Conservation (phyloP, 2,113 vertebrate species). For the Ploceus nigricollis region DNA sequence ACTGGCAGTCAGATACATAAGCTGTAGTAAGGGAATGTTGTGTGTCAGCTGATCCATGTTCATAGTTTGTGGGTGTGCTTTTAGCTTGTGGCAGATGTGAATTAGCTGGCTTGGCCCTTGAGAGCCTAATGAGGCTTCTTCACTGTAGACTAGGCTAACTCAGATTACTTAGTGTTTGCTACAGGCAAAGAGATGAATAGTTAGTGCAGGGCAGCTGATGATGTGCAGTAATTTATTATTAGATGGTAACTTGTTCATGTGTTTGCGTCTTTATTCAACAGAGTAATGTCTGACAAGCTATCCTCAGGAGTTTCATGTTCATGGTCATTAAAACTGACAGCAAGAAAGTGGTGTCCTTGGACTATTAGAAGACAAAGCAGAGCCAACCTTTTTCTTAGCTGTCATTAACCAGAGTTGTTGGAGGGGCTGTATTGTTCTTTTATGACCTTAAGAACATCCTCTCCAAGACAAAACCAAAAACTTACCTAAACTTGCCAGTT, state of each 20-base stretch:
- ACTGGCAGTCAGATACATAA: not conserved
- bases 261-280: not conserved
- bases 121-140: not conserved
- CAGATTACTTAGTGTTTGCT: not conserved
- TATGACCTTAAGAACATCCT: not conserved
- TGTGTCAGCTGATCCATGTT: not conserved
- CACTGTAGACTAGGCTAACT: not conserved
- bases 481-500: not conserved
- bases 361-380: not conserved
- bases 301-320: not conserved
- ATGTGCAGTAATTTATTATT: not conserved
- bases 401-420: not conserved
- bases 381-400: not conserved
- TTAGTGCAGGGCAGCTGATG: not conserved
- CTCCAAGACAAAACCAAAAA: not conserved
- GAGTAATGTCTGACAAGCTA: not conserved
- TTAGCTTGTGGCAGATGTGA: conserved; percentile 26
- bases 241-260: not conserved
- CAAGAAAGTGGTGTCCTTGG: not conserved
- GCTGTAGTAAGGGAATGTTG: not conserved
- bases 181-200: not conserved
- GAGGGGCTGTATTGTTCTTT: not conserved
- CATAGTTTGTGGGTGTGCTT: not conserved
- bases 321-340: not conserved
- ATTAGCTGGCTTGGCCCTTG: conserved; percentile 13